Conservation (phyloP, 2,113 vertebrate genomes). For the Vanacampus margaritifer region DNA sequence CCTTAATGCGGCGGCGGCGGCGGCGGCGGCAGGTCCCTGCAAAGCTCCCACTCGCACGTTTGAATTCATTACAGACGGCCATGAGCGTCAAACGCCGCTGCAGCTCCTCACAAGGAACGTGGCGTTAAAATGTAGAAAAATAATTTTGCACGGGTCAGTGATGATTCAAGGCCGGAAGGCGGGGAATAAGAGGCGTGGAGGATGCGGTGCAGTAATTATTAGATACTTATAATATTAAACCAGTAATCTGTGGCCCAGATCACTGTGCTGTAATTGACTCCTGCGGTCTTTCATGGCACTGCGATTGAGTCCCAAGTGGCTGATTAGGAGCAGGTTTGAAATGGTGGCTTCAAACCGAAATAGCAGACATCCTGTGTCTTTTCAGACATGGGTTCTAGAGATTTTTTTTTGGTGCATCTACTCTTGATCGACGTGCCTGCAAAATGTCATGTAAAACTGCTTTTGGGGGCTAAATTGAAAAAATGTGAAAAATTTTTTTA, state of each 20-base stretch:
- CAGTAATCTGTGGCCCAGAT: conserved; percentile 50
- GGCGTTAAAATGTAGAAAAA: conserved; percentile 17
- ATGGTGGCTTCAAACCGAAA: neutral
- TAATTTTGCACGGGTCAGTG: neutral
- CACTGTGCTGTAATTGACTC: conserved; percentile 49
- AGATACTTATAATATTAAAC: conserved; percentile 29
- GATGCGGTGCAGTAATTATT: conserved; percentile 48
- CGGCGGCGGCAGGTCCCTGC: conserved; percentile 14
- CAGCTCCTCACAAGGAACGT: neutral
- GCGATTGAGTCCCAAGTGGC: conserved; percentile 13
- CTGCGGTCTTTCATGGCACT: conserved; percentile 27
- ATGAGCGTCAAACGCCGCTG: neutral
- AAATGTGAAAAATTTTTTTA: too few relatives aligned
- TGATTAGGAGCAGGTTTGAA: neutral
- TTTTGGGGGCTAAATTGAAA: too few relatives aligned
- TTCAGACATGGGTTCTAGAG: too few relatives aligned
- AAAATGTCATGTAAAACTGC: too few relatives aligned
- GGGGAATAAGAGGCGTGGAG: conserved; percentile 40
- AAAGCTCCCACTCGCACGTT: conserved; percentile 12
- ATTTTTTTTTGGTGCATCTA: too few relatives aligned
- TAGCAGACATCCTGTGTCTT: too few relatives aligned
- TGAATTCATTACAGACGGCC: neutral
- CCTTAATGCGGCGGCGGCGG: neutral
- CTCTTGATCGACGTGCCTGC: too few relatives aligned
- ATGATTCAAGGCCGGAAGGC: conserved; percentile 32